These are phyloP conservation scores for Gallinago solitaria DNA, from an alignment of 2,797 vertebrate genomes.

Conservation along the genomic window DNA sequence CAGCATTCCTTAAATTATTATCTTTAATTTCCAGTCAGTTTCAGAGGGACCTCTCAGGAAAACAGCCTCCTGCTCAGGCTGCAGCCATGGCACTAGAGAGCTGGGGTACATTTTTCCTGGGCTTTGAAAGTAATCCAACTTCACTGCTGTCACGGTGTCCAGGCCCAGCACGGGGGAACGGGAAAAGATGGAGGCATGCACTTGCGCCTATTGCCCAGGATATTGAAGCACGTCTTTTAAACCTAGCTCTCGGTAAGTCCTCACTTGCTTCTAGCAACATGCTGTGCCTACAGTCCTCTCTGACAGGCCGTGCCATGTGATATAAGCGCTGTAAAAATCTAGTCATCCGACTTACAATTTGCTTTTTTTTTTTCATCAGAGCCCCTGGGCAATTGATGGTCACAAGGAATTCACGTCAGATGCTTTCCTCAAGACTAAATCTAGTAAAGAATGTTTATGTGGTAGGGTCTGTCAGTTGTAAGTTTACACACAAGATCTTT, in stretches of 20 bases:
- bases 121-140: not conserved
- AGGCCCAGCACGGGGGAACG: not conserved
- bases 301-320: not conserved
- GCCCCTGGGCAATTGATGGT: not conserved
- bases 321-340: accelerated
- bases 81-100: not conserved
- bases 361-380: not conserved
- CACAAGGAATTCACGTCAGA: not conserved
- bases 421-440: not conserved
- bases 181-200: not conserved
- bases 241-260: not conserved
- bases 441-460: not conserved
- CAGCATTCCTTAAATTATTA: not conserved
- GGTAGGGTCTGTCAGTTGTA: not conserved
- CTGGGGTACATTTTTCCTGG: not conserved
- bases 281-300: not conserved
- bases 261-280: not conserved
- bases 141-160: not conserved
- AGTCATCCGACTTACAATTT: not conserved
- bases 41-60: not conserved
- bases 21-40: not conserved
- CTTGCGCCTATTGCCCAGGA: accelerated
- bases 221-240: not conserved
- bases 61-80: not conserved
- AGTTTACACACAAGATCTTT: not conserved